A percentile compares a stretch with the other conserved stretches of the same genome.
Evolutionary conservation across 2,888 invertebrate genomes (phyloP).

Genomic region (Polydrusus cervinus): DNA sequence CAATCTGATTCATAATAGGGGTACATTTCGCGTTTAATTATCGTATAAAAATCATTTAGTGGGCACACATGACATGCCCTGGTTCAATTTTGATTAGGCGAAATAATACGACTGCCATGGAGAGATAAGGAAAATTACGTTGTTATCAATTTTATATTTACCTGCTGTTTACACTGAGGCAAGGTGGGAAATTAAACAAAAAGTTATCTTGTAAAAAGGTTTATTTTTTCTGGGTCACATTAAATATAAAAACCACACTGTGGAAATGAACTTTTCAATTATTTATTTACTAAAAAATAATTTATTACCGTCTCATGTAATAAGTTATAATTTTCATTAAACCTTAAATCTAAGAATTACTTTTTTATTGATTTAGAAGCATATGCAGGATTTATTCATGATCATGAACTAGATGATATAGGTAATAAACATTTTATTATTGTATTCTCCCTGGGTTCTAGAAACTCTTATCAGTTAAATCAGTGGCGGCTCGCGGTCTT

Average conservation of each 20-base stretch:
- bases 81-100: conserved; percentile 43
- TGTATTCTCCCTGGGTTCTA: no score
- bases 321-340: no score
- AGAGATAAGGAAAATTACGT: conserved; percentile 37
- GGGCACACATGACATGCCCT: conserved; percentile 34
- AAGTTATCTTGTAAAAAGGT: conserved; percentile 13
- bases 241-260: background rate
- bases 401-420: no score
- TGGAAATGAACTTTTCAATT: background rate
- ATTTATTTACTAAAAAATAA: conserved; percentile 1
- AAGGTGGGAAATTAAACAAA: conserved; percentile 41
- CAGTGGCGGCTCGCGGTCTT: no score
- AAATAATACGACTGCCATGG: conserved; percentile 35
- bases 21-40: conserved; percentile 70
- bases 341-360: no score
- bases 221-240: conserved; percentile 14
- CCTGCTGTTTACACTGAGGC: conserved; percentile 36
- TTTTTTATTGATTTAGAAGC: no score
- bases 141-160: conserved; percentile 50
- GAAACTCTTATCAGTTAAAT: no score
- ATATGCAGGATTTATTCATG: no score
- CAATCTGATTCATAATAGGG: conserved; percentile 85
- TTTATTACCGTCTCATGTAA: background rate
- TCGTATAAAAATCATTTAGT: conserved; percentile 15
- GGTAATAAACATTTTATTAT: no score